Percentiles rank a stretch among this genome's conserved stretches.
Evolutionary conservation across 2,797 vertebrate genomes (phyloP).

Genomic region (Syngnathus rostellatus): DNA sequence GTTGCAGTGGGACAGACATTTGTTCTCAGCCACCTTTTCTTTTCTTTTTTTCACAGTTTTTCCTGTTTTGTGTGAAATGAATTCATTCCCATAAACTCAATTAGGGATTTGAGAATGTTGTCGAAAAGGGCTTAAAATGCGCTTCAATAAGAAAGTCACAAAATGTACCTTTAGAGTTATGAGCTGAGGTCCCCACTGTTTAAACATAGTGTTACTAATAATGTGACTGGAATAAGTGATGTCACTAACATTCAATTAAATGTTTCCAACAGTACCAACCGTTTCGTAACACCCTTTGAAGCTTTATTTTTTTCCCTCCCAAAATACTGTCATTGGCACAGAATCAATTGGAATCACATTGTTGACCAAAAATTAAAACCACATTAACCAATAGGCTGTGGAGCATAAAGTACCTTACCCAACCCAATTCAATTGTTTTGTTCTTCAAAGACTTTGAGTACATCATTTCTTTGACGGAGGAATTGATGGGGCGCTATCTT

Average conservation of each 20-base stretch:
- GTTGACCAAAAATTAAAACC: slow-evolving; percentile 8
- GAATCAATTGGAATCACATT: slow-evolving; percentile 10
- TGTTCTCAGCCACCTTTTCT: neutral
- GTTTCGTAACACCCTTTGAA: slow-evolving; percentile 11
- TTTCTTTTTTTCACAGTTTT: neutral
- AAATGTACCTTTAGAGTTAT: neutral
- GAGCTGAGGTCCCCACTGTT: neutral
- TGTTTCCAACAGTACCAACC: neutral
- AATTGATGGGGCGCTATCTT: slow-evolving; percentile 21
- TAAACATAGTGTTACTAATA: neutral
- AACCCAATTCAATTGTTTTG: slow-evolving; percentile 16
- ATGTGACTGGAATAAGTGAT: no score
- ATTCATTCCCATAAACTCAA: neutral
- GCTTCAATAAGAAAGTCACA: neutral
- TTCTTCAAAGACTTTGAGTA: slow-evolving; percentile 21
- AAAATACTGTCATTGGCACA: neutral
- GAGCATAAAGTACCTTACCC: slow-evolving; percentile 13
- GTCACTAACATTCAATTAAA: neutral
- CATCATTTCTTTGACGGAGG: slow-evolving; percentile 20
- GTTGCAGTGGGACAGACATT: slow-evolving; percentile 16
- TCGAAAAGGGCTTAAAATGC: neutral
- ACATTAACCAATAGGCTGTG: slow-evolving; percentile 24
- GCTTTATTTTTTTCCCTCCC: neutral
- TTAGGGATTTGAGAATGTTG: neutral
- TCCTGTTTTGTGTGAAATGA: neutral